These are phyloP conservation scores for Panagrolaimus sp. DNA, from an alignment of 1,140 invertebrate genomes.

Conservation along the genomic window DNA sequence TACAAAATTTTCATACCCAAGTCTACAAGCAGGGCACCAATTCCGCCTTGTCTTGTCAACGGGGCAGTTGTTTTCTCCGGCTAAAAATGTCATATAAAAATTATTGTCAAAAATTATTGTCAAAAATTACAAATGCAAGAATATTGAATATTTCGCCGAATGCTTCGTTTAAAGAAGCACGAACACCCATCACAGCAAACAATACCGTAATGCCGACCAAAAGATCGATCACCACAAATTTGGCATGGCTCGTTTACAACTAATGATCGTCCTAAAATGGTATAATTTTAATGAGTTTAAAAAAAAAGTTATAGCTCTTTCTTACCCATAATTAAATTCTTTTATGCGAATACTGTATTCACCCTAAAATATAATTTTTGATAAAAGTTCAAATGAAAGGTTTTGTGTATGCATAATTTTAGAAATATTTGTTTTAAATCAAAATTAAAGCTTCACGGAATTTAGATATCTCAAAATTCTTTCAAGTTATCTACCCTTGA, in stretches of 20 bases:
- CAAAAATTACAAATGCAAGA: conserved; percentile 70
- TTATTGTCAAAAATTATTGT: conserved; percentile 17
- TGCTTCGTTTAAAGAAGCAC: conserved; percentile 77
- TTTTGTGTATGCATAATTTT: too few species aligned
- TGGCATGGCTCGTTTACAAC: conserved; percentile 73
- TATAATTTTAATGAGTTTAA: too few species aligned
- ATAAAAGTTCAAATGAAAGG: too few species aligned
- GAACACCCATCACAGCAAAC: conserved; percentile 90
- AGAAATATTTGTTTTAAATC: too few species aligned
- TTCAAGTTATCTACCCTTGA: too few species aligned
- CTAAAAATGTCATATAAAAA: conserved; percentile 59
- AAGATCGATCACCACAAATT: conserved; percentile 75
- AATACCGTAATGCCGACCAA: conserved; percentile 86
- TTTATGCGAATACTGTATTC: too few species aligned
- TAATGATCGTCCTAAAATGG: conserved; percentile 66
- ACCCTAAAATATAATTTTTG: too few species aligned
- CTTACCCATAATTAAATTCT: too few species aligned
- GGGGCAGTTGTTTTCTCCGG: conserved; percentile 71
- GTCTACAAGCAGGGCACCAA: conserved; percentile 78
- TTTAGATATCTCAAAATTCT: too few species aligned
- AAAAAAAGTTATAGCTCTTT: too few species aligned
- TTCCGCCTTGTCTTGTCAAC: conserved; percentile 77
- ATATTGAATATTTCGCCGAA: conserved; percentile 70
- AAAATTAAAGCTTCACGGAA: too few species aligned
- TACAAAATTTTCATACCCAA: conserved; percentile 62